phyloP scores from a whole-genome alignment of 1,140 invertebrate genomes.

The Dendroctonus ponderosae region DNA sequence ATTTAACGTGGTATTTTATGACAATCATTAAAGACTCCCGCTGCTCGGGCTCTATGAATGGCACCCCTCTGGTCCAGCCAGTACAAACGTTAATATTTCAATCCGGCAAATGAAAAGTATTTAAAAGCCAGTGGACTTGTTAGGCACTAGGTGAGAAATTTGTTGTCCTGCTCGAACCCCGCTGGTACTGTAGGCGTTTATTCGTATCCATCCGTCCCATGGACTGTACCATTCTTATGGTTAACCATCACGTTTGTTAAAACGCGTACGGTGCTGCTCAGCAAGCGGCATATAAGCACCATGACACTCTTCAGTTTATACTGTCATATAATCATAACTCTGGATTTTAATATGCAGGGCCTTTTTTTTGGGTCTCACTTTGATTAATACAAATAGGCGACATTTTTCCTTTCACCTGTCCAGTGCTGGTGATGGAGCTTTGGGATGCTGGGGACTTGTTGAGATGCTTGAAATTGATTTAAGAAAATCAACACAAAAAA shows the following conservation, averaged over 20 bases:
- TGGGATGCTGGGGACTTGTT: background rate
- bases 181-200: slow-evolving; percentile 33
- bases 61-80: slow-evolving; percentile 41
- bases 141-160: slow-evolving; percentile 48
- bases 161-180: slow-evolving; percentile 45
- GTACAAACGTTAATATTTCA: slow-evolving; percentile 47
- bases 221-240: background rate
- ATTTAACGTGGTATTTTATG: slow-evolving; percentile 41
- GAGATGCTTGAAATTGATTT: no score
- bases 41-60: slow-evolving; percentile 41
- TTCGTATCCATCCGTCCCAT: background rate
- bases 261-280: slow-evolving; percentile 32
- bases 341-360: slow-evolving; percentile 42
- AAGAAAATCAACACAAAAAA: no score
- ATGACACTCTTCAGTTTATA: slow-evolving; percentile 42
- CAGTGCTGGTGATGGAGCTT: slow-evolving; percentile 5
- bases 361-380: slow-evolving; percentile 37
- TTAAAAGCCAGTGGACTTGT: slow-evolving; percentile 45
- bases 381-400: slow-evolving; percentile 6
- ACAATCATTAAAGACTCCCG: slow-evolving; percentile 40
- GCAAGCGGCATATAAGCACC: slow-evolving; percentile 43
- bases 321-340: slow-evolving; percentile 47
- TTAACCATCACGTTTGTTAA: slow-evolving; percentile 20
- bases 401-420: slow-evolving; percentile 2
- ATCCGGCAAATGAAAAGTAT: slow-evolving; percentile 43